A percentile compares a stretch with the other conserved stretches of the same genome.
phyloP scores from a whole-genome alignment of 2,113 vertebrate genomes.

The Sigmodon hispidus region DNA sequence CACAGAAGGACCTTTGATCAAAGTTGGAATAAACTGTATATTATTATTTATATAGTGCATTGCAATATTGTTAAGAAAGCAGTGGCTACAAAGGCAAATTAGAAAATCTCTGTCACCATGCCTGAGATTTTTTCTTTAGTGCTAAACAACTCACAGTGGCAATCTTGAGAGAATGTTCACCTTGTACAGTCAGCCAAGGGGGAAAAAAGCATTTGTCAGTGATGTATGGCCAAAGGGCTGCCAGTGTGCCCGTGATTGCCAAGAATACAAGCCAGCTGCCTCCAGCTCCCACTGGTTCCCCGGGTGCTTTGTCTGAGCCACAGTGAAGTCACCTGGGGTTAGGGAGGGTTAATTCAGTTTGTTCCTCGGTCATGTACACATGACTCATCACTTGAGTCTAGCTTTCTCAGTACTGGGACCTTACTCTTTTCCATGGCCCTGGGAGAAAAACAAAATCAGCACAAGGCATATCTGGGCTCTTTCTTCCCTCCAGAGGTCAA shows the following conservation, averaged over 20 bases:
- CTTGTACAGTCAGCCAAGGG: slow-evolving; percentile 35
- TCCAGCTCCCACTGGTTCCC: background rate
- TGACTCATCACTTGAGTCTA: background rate
- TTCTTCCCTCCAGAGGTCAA: background rate
- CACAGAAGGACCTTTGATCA: slow-evolving; percentile 36
- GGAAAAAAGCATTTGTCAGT: background rate
- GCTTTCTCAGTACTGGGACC: background rate
- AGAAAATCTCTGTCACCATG: slow-evolving; percentile 53
- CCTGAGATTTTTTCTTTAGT: slow-evolving; percentile 45
- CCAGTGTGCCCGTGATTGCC: background rate
- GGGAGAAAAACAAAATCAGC: background rate
- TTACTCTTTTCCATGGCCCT: background rate
- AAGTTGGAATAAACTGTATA: slow-evolving; percentile 28
- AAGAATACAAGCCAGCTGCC: background rate
- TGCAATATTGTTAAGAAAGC: background rate
- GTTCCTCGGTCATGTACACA: background rate
- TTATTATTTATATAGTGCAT: slow-evolving; percentile 2
- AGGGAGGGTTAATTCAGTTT: background rate
- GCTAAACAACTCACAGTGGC: slow-evolving; percentile 40
- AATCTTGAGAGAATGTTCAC: background rate
- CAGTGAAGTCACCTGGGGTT: background rate
- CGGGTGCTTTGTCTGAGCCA: slow-evolving; percentile 53
- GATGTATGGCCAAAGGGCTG: background rate
- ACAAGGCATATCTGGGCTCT: background rate
- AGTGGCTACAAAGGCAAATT: background rate